A percentile compares a stretch with the other conserved stretches of the same genome.
Evolutionary conservation across 2,888 invertebrate species (phyloP).

Genomic region (Strigamia maritima): DNA sequence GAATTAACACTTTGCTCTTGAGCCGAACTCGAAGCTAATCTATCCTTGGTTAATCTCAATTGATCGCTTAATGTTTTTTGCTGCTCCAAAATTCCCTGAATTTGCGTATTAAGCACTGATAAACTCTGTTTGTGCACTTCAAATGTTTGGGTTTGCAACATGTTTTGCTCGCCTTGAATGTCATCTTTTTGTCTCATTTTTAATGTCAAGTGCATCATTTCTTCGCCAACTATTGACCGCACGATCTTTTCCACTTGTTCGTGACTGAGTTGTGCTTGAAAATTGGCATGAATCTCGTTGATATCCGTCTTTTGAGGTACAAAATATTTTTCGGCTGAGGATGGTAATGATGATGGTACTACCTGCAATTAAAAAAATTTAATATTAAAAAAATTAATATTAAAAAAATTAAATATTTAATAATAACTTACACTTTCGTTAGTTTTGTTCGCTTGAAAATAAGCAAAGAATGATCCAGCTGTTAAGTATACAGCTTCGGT

Average conservation of each 20-base stretch:
- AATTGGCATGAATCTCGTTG: not conserved
- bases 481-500: not conserved
- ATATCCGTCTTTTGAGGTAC: not conserved
- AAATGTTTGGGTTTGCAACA: not conserved
- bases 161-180: not conserved
- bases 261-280: not conserved
- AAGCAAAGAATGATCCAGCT: not conserved
- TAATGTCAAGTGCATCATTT: not conserved
- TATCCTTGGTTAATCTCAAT: not conserved
- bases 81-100: not conserved
- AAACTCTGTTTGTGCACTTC: not conserved
- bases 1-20: not conserved
- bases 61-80: not conserved
- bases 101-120: not conserved
- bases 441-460: not conserved
- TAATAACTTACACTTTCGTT: not conserved
- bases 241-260: conserved; percentile 17
- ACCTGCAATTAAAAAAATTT: not conserved
- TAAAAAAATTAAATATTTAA: not conserved
- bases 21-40: not conserved
- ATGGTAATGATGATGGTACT: not conserved
- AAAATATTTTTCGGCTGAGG: not conserved
- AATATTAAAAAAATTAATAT: not conserved
- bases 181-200: not conserved
- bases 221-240: not conserved